Evolutionary conservation across 2,113 vertebrate genomes (phyloP), one percentile per base, ranked within the genome.

Genomic region (Micronycteris hirsuta): DNA sequence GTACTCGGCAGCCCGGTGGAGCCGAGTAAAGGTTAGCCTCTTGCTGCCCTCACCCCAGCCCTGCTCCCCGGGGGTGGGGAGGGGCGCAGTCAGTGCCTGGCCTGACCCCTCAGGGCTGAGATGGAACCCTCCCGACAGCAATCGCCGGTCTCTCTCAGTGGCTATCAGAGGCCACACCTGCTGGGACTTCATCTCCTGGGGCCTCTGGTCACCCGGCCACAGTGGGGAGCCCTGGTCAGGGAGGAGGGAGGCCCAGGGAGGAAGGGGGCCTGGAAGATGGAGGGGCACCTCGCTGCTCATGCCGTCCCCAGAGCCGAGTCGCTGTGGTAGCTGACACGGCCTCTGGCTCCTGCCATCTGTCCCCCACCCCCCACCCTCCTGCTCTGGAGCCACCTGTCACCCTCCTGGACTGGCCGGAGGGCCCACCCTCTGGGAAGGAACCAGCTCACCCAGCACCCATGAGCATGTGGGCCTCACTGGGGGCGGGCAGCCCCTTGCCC

Each of bases 291-390:
- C 1, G 1, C 45, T 8, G 54, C 43, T 12, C 73, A 4, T 16
- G 20, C 6, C 4, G 0, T 20, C 56, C 10, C 5, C 1, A 28
- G n/a, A 58, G 41, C 33, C 1, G 0, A 0, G 0, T 41, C 8
- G 0, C 28, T 0, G 0, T 6, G 38, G 73, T 43, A 58, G 77
- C 86, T 9, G 1, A 3, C 0, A 1, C 61, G 12, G 43, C 47
- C 71, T 52, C 71, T 4, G 9, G 28, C 24, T 67, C 13, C 31
- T 3, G 0, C 4, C 14, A 26, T 24, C 45, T 7, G 4, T 33
- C 33, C 33, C 16, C 65, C 2, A 16, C 33, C 63, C 63, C 33
- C 65, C 16, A 2, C 33, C 65, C 56, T 11, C 63, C 19, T 24
- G 33, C 14, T 74, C 81, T 11, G 7, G 54, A 56, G 56, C 74